These are phyloP conservation scores for Heliconius himera DNA, from an alignment of 1,140 invertebrate species.

Conservation along the genomic window DNA sequence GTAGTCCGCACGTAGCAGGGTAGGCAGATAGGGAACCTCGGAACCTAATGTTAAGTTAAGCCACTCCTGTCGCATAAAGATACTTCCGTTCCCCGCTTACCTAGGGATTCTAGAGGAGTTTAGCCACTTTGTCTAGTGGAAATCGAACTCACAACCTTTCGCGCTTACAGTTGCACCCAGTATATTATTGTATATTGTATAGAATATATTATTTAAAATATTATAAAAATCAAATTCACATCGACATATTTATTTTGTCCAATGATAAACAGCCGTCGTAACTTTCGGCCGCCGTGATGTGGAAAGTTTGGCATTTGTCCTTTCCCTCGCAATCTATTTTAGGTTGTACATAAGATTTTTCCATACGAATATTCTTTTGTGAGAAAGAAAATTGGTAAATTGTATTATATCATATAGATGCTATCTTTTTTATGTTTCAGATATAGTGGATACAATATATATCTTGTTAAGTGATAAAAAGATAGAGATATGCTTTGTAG, in stretches of 20 bases:
- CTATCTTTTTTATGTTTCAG: neutral
- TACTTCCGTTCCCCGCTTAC: too few relatives aligned
- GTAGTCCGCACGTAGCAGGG: too few relatives aligned
- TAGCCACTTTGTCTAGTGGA: too few relatives aligned
- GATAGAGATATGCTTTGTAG: neutral
- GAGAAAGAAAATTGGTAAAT: neutral
- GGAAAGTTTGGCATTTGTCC: conserved; percentile 2
- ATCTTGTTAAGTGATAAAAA: neutral
- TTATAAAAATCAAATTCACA: neutral
- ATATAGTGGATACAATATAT: neutral
- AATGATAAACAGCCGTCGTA: neutral
- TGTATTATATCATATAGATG: neutral
- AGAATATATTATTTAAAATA: too few relatives aligned
- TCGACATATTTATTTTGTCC: neutral
- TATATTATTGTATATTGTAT: neutral
- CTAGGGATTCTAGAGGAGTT: too few relatives aligned
- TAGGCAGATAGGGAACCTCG: too few relatives aligned
- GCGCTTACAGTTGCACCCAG: too few relatives aligned
- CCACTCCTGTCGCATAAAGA: too few relatives aligned
- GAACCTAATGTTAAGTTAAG: too few relatives aligned
- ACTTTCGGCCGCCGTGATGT: neutral
- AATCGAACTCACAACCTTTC: too few relatives aligned
- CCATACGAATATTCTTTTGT: conserved; percentile 5
- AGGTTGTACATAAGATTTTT: conserved; percentile 7
- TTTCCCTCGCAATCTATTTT: neutral